These are phyloP conservation scores for Hermetia illucens DNA, from an alignment of 1,140 invertebrate genomes.

Conservation along the genomic window DNA sequence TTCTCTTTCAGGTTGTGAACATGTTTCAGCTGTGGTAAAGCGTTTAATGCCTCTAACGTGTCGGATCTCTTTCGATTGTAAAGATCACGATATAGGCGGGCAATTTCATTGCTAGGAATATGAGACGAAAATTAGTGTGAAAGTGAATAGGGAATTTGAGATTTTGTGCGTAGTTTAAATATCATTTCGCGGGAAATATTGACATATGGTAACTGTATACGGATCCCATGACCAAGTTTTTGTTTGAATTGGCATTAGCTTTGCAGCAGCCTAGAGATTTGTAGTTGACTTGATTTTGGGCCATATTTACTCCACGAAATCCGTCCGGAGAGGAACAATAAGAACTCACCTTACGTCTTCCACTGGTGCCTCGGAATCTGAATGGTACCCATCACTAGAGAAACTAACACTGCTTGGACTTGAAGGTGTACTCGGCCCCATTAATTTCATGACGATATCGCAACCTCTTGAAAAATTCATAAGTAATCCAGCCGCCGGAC, in stretches of 20 bases:
- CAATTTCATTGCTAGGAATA: constrained; percentile 42
- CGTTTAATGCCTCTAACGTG: constrained; percentile 68
- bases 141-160: too few relatives aligned
- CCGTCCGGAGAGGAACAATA: too few relatives aligned
- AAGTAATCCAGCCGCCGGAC: constrained; percentile 58
- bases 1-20: constrained; percentile 82
- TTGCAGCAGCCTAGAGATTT: too few relatives aligned
- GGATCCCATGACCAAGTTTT: too few relatives aligned
- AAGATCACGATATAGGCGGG: constrained; percentile 66
- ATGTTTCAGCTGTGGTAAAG: constrained; percentile 57
- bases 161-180: too few relatives aligned
- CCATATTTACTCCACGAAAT: too few relatives aligned
- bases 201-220: too few relatives aligned
- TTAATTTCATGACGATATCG: constrained; percentile 59
- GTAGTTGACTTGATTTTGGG: too few relatives aligned
- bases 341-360: constrained; percentile 43
- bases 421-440: constrained; percentile 35
- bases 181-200: too few relatives aligned
- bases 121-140: constrained; percentile 4
- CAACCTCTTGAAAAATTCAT: constrained; percentile 76
- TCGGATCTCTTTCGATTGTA: constrained; percentile 75
- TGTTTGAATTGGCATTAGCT: too few relatives aligned
- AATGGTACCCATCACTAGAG: constrained; percentile 60
- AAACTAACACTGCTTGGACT: constrained; percentile 26
- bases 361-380: constrained; percentile 58